These are phyloP conservation scores for Shargacucullia verbasci DNA, from an alignment of 2,888 invertebrate species.

Conservation along the genomic window DNA sequence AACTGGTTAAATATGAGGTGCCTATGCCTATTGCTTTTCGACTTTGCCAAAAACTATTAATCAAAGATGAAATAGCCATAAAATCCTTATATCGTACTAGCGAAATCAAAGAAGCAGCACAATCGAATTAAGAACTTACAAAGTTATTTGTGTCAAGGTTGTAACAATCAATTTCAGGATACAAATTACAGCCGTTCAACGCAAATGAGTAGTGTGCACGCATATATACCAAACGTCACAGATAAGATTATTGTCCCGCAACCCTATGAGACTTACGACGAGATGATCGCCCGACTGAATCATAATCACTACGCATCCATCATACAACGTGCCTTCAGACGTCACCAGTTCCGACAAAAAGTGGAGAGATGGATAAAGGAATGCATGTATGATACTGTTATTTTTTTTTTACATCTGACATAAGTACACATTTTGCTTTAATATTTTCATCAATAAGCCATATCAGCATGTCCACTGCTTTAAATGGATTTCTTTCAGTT, in stretches of 20 bases:
- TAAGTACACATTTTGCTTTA: no score
- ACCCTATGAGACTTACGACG: conserved; percentile 91
- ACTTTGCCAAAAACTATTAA: no score
- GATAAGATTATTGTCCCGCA: conserved; percentile 90
- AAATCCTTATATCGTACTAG: not conserved
- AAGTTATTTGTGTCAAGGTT: not conserved
- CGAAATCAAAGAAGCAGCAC: not conserved
- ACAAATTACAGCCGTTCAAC: conserved; percentile 88
- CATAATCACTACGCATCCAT: conserved; percentile 88
- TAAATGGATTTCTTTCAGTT: no score
- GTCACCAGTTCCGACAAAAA: conserved; percentile 86
- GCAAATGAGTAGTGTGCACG: conserved; percentile 89
- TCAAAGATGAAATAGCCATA: no score
- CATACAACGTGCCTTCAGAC: conserved; percentile 91
- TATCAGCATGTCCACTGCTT: no score
- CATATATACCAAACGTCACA: conserved; percentile 89
- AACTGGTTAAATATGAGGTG: no score
- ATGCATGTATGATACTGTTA: conserved; percentile 78
- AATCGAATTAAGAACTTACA: not conserved
- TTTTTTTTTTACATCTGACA: not conserved
- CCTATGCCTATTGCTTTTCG: no score
- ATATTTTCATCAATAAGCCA: no score
- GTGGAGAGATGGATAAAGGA: conserved; percentile 76
- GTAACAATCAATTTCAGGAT: conserved; percentile 73
- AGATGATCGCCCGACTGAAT: conserved; percentile 88